Evolutionary conservation across 2,113 vertebrate genomes (phyloP), one percentile per base, ranked within the genome.

Genomic region (Bufo bufo): DNA sequence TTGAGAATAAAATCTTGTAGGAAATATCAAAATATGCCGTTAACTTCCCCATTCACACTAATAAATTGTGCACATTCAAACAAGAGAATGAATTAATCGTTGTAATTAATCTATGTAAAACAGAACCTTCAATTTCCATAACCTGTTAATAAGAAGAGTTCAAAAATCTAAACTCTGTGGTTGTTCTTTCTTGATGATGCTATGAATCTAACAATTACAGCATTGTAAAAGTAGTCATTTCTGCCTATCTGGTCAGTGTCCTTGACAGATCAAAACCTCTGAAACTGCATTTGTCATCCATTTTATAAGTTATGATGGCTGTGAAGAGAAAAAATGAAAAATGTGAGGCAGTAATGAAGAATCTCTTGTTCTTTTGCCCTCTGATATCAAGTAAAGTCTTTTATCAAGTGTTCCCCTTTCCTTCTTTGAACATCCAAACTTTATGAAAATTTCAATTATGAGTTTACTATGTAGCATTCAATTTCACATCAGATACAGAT

Each of bases 91-190:
- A 84, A 89, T 84, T 84, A 89, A 89, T 89, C 87, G 69, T 43
- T 84, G 87, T 59, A 89, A 89, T 89, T 89, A 89, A 89, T 89
- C 87, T 89, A 89, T 89, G 87, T 84, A 84, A 89, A 89, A 78
- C 82, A 89, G 87, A 61, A 69, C 77, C 87, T 84, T 87, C 33
- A 89, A 84, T 89, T 89, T 78, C 75, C 87, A 78, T 84, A 65
- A 77, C 65, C 65, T 77, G n/a, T 74, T 84, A 77, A 78, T 65
- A 78, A 66, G 63, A 63, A 77, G 74, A 89, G 23, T 66, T 69
- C 72, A 58, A 50, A 77, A 89, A 84, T 49, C 63, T 78, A 69
- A 84, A 84, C 87, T 78, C n/a, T 78, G 75, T 56, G n/a, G 58
- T 54, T 84, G 16, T 33, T 84, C 72, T 84, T 84, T 78, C 66